Evolutionary conservation across 2,797 vertebrate species (phyloP).

Genomic region (Sebastes cheni): DNA sequence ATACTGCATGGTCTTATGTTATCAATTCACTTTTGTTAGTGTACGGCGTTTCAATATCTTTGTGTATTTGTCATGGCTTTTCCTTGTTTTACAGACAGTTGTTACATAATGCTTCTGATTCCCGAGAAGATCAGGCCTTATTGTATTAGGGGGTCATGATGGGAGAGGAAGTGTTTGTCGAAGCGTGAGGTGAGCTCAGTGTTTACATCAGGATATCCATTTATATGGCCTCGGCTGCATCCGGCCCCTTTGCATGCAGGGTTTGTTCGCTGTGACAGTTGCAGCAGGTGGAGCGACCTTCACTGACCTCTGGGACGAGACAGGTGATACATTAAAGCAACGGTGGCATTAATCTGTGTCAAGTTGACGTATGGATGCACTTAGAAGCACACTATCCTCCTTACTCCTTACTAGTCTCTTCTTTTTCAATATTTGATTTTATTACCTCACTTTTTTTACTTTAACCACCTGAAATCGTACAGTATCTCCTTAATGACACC

Average conservation of each 20-base stretch:
- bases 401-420: neutral
- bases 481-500: neutral
- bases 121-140: neutral
- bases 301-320: constrained; percentile 29
- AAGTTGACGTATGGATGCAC: neutral
- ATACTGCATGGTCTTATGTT: neutral
- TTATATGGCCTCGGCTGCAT: neutral
- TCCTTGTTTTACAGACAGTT: neutral
- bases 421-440: too few species aligned
- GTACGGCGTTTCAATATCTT: neutral
- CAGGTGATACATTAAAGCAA: constrained; percentile 13
- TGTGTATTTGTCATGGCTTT: neutral
- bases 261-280: constrained; percentile 26
- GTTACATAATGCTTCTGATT: constrained; percentile 4
- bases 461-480: neutral
- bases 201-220: constrained; percentile 49
- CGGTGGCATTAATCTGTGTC: constrained; percentile 25
- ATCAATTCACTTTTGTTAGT: neutral
- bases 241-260: neutral
- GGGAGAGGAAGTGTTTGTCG: constrained; percentile 44
- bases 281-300: constrained; percentile 48
- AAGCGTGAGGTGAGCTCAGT: constrained; percentile 20
- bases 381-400: neutral
- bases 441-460: neutral
- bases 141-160: constrained; percentile 9